Evolutionary conservation across 2,113 vertebrate species (phyloP), one percentile per base, ranked within the genome.

Genomic region (Meleagris gallopavo): DNA sequence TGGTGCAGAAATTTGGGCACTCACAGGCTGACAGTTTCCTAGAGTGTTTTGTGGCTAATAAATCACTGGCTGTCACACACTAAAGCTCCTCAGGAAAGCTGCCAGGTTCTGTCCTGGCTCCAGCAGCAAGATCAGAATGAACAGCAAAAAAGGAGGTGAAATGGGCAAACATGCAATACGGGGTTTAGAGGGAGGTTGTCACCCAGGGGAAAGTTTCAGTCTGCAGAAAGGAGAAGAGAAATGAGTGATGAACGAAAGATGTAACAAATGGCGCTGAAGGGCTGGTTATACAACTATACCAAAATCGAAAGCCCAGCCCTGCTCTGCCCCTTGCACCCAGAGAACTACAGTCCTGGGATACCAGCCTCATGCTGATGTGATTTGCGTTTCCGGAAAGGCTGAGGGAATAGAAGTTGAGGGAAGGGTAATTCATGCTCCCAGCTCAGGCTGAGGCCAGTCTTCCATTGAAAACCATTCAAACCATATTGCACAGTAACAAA

Each of bases 221-320:
- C 27, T 82, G 29, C 45, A 67, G 38, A 81, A 66, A 50, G 62
- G 36, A 30, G 5, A 20, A 16, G 18, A 79, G 40, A 65, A 92
- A 38, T 43, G 9, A 79, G 30, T 52, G 12, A 22, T 20, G 8
- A 40, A 75, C 46, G 11, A 60, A 91, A 69, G 20, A 10, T 12
- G 1, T 80, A 36, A 50, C 7, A 7, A 70, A 41, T 2, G 58
- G 9, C 4, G 1, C 75, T 30, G 45, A 78, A 79, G 6, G 8
- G 13, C 24, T 71, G 21, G 21, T 45, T 48, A 45, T 2, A 10
- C 12, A 66, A 12, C 11, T 57, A 32, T 65, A 46, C 29, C 15
- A 32, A 82, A 20, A 55, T 6, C 1, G 2, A 50, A 91, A 71
- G 54, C 29, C 32, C 36, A 82, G 4, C 4, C 2, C 3, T 0